Evolutionary conservation across 2,113 vertebrate genomes (phyloP).

Genomic region (Kobus ellipsiprymnus): DNA sequence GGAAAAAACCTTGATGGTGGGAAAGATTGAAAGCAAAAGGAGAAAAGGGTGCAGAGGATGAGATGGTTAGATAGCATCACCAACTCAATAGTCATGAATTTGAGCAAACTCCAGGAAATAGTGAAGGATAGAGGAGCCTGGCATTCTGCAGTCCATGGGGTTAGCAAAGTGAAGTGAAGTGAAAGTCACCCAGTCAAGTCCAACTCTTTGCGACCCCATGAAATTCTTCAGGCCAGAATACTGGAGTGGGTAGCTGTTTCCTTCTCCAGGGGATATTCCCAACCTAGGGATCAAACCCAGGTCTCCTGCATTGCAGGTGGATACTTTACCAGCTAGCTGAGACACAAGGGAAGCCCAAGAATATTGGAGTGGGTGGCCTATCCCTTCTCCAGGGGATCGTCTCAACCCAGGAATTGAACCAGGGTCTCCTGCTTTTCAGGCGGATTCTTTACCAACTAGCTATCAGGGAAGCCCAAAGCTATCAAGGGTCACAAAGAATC

Average conservation of each 20-base stretch:
- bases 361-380: background rate
- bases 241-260: background rate
- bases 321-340: background rate
- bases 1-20: background rate
- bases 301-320: background rate
- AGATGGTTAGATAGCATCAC: background rate
- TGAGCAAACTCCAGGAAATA: background rate
- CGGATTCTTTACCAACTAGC: fast-evolving
- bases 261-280: background rate
- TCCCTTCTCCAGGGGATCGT: background rate
- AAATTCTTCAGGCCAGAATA: background rate
- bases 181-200: background rate
- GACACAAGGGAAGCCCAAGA: background rate
- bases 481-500: background rate
- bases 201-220: background rate
- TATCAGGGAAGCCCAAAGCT: background rate
- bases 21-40: background rate
- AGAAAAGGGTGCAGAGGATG: background rate
- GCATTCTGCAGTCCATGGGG: background rate
- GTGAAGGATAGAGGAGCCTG: background rate
- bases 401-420: background rate
- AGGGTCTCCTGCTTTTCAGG: background rate
- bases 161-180: background rate
- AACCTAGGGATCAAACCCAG: background rate
- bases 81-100: background rate